Evolutionary conservation across 92 coral and sea anemone species (phyloP), one percentile per base, ranked within the genome.

Genomic region (Paramuricea clavata): DNA sequence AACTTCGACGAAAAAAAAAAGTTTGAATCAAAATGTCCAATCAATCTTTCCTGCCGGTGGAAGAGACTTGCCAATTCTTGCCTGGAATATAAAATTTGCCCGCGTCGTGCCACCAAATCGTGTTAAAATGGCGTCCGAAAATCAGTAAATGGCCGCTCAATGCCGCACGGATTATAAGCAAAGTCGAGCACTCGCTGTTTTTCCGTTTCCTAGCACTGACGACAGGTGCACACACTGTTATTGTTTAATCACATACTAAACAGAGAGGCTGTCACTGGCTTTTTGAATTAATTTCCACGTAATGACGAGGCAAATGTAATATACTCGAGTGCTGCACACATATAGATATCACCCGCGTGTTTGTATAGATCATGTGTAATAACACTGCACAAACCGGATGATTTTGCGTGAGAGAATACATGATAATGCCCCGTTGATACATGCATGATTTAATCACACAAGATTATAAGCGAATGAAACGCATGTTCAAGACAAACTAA

Each of bases 231-330:
- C 19, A 31, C 44, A 78, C 49, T 17, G 2, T 0, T 36, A 33
- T 79, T 79, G 84, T 79, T 79, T 79, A 79, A 79, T 79, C 84
- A 79, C 60, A 79, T 28, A 79, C 59, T 79, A 59, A 78, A 33
- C 33, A 64, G 84, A 61, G 28, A 34, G 21, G 21, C 25, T 43
- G 61, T 41, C 47, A 28, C 56, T 32, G 21, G 23, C 36, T 44
- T 76, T 74, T 74, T 78, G 83, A 52, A 78, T 78, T 52, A 30
- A 78, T 78, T 56, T 52, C 5, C 47, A 2, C 27, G 78, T 34
- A 72, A 36, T 72, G 42, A 36, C 42, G 42, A 36, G 42, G 42
- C 42, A 36, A 36, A 36, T 36, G 8, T 36, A 36, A 36, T 36
- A 8, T 36, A 36, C 42, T 36, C 42, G 54, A 47, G 54, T 8